Conservation (phyloP, 2,113 vertebrate genomes). For the Furnarius figulus region DNA sequence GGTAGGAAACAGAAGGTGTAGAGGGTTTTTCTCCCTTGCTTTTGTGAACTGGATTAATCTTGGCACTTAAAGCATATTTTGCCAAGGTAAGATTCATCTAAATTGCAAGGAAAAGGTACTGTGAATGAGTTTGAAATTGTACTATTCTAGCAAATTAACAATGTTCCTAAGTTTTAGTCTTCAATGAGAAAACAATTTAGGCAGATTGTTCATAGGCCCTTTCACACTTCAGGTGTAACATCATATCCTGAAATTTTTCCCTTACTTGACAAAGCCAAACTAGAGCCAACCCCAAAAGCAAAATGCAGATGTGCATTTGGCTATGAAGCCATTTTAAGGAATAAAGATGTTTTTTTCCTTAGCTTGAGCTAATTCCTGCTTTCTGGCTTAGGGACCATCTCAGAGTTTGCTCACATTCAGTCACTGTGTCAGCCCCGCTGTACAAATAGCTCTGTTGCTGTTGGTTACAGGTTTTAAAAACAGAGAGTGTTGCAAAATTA, state of each 20-base stretch:
- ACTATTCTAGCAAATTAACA: background rate
- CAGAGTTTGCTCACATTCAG: background rate
- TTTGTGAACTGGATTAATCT: background rate
- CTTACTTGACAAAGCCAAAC: background rate
- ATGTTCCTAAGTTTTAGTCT: background rate
- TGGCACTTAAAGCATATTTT: background rate
- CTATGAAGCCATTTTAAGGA: background rate
- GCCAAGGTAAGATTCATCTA: background rate
- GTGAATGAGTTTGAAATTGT: background rate
- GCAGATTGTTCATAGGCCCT: background rate
- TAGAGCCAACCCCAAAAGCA: background rate
- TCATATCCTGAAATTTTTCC: background rate
- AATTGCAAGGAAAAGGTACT: background rate
- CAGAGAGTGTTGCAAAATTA: background rate
- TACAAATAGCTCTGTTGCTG: background rate
- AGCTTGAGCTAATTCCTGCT: background rate
- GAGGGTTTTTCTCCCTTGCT: background rate
- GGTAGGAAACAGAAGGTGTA: background rate
- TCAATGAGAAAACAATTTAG: background rate
- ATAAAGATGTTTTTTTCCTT: background rate
- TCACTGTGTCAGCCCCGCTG: background rate
- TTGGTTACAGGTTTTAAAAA: background rate
- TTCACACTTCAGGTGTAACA: background rate
- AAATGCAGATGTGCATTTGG: background rate
- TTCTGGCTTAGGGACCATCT: background rate